Base-by-base conservation (phyloP, 2,113 vertebrate genomes). In the Sclerurus mexicanus region DNA sequence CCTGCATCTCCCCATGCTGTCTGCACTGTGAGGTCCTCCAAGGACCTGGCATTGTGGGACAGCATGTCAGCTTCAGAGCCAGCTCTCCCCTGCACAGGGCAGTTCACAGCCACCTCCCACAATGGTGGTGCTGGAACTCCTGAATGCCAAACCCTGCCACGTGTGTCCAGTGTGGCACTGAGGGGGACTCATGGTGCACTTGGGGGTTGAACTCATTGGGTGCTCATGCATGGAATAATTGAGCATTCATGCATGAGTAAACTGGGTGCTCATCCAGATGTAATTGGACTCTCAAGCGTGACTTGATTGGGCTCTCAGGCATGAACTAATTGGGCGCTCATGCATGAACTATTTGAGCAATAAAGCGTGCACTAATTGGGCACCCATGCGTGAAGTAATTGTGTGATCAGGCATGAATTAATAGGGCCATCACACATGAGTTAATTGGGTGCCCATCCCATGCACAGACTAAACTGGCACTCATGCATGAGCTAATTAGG, bases 301-400 rank as follows among this genome's bases (percentile, higher is more conserved):
- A 62, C 39, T 20, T 91, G 73, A 95, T 84, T 93, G 79, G 64
- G 46, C 81, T 68, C 84, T 93, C 92, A 91, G 59, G 71, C 91
- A 47, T 52, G 47, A 85, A 6, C 24, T 72, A 79, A 96, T 92
- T 77, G 63, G 31, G 59, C 0, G 1, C 80, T 86, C 91, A 94
- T 91, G 93, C 91, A 0, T 58, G 73, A 91, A 67, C n/a, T 86
- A 76, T 56, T 76, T 73, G 59, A 60, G 83, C 88, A 87, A 85
- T 93, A 78, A 89, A 91, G 33, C 2, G 0, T 79, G 82, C 13
- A 2, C 55, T 91, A 79, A 94, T 68, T 76, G 49, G 40, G 66
- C 85, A 60, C 44, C 58, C 90, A 94, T 93, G 95, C 90, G 0
- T 60, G 78, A 47, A 82, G 39, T 42, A 94, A 91, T 69, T 77